phyloP scores from a whole-genome alignment of 2,797 vertebrate genomes.

The Poecilia velifera region DNA sequence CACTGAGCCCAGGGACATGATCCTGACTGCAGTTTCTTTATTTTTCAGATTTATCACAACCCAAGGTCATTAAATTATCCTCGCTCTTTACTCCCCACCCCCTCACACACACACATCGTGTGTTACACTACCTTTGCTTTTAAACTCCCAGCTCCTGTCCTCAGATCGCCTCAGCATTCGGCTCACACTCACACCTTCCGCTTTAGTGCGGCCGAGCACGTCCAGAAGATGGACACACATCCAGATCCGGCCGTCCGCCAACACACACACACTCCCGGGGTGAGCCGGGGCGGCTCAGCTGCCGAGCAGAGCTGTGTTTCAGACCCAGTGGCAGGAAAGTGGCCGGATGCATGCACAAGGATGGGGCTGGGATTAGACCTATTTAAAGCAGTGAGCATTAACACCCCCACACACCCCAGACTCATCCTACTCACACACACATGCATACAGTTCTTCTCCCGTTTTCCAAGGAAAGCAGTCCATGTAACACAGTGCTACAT shows the following conservation, averaged over 20 bases:
- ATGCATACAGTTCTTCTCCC: background rate
- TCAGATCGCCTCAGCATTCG: slow-evolving; percentile 43
- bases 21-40: slow-evolving; percentile 1
- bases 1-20: slow-evolving; percentile 23
- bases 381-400: slow-evolving; percentile 75
- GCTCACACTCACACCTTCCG: slow-evolving; percentile 45
- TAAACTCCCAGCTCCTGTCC: slow-evolving; percentile 20
- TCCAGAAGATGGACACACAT: slow-evolving; percentile 19
- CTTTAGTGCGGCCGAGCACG: slow-evolving; percentile 15
- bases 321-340: slow-evolving; percentile 67
- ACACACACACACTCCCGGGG: slow-evolving; percentile 40
- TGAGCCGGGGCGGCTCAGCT: slow-evolving; percentile 40
- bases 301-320: slow-evolving; percentile 43
- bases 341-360: slow-evolving; percentile 61
- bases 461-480: slow-evolving; percentile 48
- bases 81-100: background rate
- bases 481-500: slow-evolving; percentile 37
- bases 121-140: slow-evolving; percentile 45
- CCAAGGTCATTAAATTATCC: slow-evolving; percentile 50
- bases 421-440: background rate
- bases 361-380: slow-evolving; percentile 75
- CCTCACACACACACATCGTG: slow-evolving; percentile 9
- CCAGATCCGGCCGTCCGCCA: slow-evolving; percentile 35
- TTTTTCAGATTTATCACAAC: slow-evolving; percentile 29
- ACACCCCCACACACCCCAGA: slow-evolving; percentile 46